Base-by-base conservation (phyloP, 2,113 vertebrate genomes). In the Coptodon bakossiorum region DNA sequence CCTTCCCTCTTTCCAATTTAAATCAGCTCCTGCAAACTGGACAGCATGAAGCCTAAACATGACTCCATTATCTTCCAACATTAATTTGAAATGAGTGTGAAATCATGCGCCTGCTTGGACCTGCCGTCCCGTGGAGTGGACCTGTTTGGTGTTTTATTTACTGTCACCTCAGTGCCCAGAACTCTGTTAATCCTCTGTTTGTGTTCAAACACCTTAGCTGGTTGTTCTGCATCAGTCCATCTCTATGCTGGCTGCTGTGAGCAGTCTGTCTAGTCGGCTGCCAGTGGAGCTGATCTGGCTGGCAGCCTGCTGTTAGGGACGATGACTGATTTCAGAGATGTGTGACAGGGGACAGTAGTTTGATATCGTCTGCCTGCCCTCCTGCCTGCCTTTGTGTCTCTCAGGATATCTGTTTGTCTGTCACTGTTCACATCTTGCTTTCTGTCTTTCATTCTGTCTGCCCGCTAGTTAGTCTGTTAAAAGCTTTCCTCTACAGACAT, bases 151-250 rank as follows among this genome's bases (percentile, higher is more conserved):
- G 82, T 91, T 85, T 87, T 92, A 94, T 93, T 95, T 94, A 90
- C 88, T 61, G 24, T 90, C 89, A 93, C 88, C 88, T 91, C 92
- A 43, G 50, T 89, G 89, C 89, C 84, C 91, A 88, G 89, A 90
- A 92, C 92, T 91, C 91, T 85, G 81, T 81, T 96, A 95, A 95
- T 96, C 93, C 88, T 79, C 66, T 91, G 89, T 96, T 94, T 95
- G 93, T 94, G 88, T 91, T 93, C 92, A 96, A 96, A 95, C 93
- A 96, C 92, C 88, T 91, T 85, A 38, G 84, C 87, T 81, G 53
- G 88, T 94, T 91, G 87, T 89, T 87, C 83, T 91, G 90, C 84
- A 54, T 90, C 89, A 88, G 84, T 84, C 89, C 84, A 92, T 94
- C 94, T 93, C 59, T 76, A 5, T 16, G 80, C 88, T 90, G 91